Base-by-base conservation (phyloP, 2,113 vertebrate genomes). In the Leuciscus idus region DNA sequence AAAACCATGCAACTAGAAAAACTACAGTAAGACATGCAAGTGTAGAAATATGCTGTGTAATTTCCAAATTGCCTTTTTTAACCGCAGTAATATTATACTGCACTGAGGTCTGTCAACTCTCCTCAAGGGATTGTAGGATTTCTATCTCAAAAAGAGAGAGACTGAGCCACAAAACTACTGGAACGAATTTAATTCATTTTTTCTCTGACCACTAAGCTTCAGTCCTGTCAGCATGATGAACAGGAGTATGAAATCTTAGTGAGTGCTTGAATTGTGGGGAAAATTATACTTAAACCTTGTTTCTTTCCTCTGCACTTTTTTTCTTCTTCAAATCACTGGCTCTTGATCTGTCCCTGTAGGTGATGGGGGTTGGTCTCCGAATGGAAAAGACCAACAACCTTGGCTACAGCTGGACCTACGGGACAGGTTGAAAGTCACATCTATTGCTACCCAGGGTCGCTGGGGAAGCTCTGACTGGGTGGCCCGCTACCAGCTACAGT, bases 401-500 rank as follows among this genome's bases (percentile, higher is more conserved):
- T 97, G 96, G 96, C 94, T 97, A 17, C 96, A 97, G 92, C 73
- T 96, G 61, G 96, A 97, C 81, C 91, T 97, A 75, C 95, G 94
- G 17, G 96, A 95, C 84, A 93, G 96, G 87, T 91, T 96, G 82
- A 96, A 97, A 91, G 87, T 97, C 6, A 96, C 95, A 0, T 95
- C 94, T 0, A 90, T 96, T 0, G 96, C 96, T 81, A 97, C 96
- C 0, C 96, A 97, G 89, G 96, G 96, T 82, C 85, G 96, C 85
- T 94, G 95, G 0, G 94, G 96, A 2, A 97, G 96, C 88, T 95
- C 95, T 50, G 96, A 97, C 91, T 97, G 96, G 96, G 96, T 96
- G 59, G 95, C 94, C 0, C 94, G 93, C 84, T 97, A 97, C 11
- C 93, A 81, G 0, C 93, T 97, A 36, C 96, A 96, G 93, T 96